Base-by-base conservation (phyloP, 2,113 vertebrate species). In the Tyto alba region DNA sequence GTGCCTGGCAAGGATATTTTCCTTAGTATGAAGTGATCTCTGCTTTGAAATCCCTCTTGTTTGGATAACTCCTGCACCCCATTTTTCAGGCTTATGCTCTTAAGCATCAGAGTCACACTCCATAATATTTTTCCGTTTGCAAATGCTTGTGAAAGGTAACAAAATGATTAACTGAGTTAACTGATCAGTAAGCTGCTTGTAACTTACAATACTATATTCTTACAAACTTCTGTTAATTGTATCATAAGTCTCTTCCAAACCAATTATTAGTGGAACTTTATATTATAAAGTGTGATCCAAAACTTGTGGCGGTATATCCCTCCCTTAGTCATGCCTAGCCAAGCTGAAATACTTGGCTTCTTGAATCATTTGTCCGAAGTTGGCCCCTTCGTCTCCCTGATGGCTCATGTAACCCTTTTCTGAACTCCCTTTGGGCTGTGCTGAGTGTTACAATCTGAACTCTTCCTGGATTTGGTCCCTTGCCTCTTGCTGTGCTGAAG, bases 361-460 rank as follows among this genome's bases (percentile, higher is more conserved):
- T 93, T 96, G 91, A 91, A 78, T 97, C 81, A 95, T 96, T 90
- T 93, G 83, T 95, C 92, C 30, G 2, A 92, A 89, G 85, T 63
- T 96, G 96, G 94, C 95, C 69, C 66, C 36, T 85, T 86, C 0
- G 1, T 95, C 71, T 89, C 75, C 60, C 71, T 64, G 78, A 94
- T 95, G 74, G 88, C 84, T 95, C 92, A 78, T 71, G 60, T 78
- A 93, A 85, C 94, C 93, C 77, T 95, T 86, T 57, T 82, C 68
- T 95, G 96, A 97, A 97, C 96, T 96, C 94, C 91, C 93, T 91
- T 66, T 56, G 96, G 96, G 96, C 84, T 91, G 9, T 73, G 93
- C 83, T 88, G 87, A 90, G 81, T 96, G 92, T 92, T 97, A 92
- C 53, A 81, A 45, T 89, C 69, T 95, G 94, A 92, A 78, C 60